A percentile compares a stretch with the other conserved stretches of the same genome.
These are phyloP conservation scores for Podarcis raffonei DNA, from an alignment of 2,113 vertebrate genomes.

Conservation along the genomic window DNA sequence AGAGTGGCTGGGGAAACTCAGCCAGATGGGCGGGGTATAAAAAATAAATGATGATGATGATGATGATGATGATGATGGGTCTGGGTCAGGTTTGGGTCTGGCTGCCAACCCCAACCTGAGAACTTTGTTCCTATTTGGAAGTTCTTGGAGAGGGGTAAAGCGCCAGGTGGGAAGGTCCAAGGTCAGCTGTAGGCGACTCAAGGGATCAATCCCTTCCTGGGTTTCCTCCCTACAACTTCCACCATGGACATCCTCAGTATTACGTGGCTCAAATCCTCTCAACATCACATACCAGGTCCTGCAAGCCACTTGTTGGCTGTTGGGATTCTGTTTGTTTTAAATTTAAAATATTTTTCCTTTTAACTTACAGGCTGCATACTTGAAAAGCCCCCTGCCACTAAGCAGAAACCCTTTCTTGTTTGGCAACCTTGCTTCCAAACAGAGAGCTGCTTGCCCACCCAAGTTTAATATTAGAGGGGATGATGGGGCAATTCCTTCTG, in stretches of 20 bases:
- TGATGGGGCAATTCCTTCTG: too few relatives aligned
- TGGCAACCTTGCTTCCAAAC: not conserved
- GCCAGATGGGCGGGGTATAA: too few relatives aligned
- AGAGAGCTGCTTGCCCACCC: too few relatives aligned
- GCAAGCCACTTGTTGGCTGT: not conserved
- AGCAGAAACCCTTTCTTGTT: not conserved
- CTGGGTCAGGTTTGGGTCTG: not conserved
- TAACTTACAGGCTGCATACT: too few relatives aligned
- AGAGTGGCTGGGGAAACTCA: too few relatives aligned
- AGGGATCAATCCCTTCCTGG: not conserved
- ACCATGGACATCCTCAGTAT: not conserved
- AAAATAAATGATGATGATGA: too few relatives aligned
- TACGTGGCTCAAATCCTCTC: not conserved
- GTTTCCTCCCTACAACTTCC: not conserved
- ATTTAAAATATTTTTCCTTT: too few relatives aligned
- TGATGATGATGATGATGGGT: too few relatives aligned
- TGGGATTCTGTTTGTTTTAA: not conserved
- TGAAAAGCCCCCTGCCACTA: too few relatives aligned
- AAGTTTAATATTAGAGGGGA: too few relatives aligned
- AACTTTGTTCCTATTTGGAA: not conserved
- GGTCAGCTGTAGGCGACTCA: not conserved
- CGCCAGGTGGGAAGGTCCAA: not conserved
- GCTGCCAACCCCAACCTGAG: not conserved
- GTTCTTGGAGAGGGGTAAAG: too few relatives aligned
- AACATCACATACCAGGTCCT: not conserved